Conservation (phyloP, 1,140 invertebrate genomes). For the Zaprionus capensis region DNA sequence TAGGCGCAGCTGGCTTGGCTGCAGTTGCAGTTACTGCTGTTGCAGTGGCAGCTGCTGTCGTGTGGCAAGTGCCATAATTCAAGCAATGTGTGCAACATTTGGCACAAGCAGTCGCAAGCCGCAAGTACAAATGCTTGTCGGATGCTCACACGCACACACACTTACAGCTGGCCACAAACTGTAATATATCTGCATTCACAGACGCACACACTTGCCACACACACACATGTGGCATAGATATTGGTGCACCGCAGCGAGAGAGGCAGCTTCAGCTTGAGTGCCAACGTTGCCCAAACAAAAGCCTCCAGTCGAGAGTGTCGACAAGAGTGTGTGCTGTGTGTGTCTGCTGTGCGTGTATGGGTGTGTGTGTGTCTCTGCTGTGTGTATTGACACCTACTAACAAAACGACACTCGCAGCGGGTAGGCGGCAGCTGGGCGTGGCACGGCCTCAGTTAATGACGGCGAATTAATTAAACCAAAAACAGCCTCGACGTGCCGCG, state of each 20-base stretch:
- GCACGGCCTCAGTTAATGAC: slow-evolving; percentile 67
- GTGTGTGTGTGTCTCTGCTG: slow-evolving; percentile 12
- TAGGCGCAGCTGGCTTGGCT: slow-evolving; percentile 48
- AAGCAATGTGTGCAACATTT: slow-evolving; percentile 47
- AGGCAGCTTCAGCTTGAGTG: not conserved
- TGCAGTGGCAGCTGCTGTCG: slow-evolving; percentile 22
- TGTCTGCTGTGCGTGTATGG: not conserved
- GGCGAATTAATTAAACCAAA: slow-evolving; percentile 81
- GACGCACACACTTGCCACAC: slow-evolving; percentile 12
- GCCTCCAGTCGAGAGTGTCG: not conserved
- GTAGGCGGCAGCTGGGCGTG: not conserved
- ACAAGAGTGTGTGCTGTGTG: not conserved
- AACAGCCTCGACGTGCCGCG: slow-evolving; percentile 44
- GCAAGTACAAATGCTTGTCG: slow-evolving; percentile 75
- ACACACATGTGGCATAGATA: slow-evolving; percentile 55
- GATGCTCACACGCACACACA: slow-evolving; percentile 21
- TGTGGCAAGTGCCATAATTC: slow-evolving; percentile 65
- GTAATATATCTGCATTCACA: slow-evolving; percentile 73
- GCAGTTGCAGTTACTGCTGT: slow-evolving; percentile 30
- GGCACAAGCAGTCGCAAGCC: slow-evolving; percentile 27
- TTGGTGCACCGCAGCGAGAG: slow-evolving; percentile 60
- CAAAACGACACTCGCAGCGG: slow-evolving; percentile 25
- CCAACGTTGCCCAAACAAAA: slow-evolving; percentile 12
- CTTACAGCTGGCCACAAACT: slow-evolving; percentile 34
- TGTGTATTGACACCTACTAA: slow-evolving; percentile 53